A percentile compares a stretch with the other conserved stretches of the same genome.
Conservation (phyloP, 2,888 invertebrate species). For the Dexiosoma caninum region DNA sequence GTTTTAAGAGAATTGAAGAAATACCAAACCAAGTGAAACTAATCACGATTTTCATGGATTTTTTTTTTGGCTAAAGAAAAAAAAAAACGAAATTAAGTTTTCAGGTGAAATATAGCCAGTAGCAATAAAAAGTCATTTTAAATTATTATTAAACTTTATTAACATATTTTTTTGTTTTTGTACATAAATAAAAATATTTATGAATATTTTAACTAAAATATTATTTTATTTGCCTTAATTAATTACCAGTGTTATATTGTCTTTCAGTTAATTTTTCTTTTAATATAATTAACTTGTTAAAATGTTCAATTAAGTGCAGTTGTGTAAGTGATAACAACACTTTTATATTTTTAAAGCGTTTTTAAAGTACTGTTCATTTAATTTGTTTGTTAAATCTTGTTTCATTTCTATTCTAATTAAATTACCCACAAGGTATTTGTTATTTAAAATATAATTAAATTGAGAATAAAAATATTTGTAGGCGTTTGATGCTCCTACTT, state of each 20-base stretch:
- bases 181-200: neutral
- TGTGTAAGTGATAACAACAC: neutral
- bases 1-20: neutral
- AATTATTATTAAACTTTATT: neutral
- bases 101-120: neutral
- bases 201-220: conserved; percentile 7
- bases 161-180: neutral
- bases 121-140: neutral
- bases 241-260: neutral
- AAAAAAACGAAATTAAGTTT: neutral
- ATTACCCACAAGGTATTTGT: no score
- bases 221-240: conserved; percentile 44
- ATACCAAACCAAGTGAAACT: neutral
- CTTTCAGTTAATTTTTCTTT: neutral
- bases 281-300: neutral
- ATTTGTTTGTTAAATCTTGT: conserved; percentile 11
- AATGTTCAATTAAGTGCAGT: conserved; percentile 10
- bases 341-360: conserved; percentile 17
- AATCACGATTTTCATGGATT: conserved; percentile 14
- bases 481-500: conserved; percentile 9
- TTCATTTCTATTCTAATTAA: no score
- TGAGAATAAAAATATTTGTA: neutral
- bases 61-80: neutral
- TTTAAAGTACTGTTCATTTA: neutral
- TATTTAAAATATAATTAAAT: conserved; percentile 41